Base-by-base conservation (phyloP, 2,888 invertebrate genomes). In the Malthinus seriepunctatus region DNA sequence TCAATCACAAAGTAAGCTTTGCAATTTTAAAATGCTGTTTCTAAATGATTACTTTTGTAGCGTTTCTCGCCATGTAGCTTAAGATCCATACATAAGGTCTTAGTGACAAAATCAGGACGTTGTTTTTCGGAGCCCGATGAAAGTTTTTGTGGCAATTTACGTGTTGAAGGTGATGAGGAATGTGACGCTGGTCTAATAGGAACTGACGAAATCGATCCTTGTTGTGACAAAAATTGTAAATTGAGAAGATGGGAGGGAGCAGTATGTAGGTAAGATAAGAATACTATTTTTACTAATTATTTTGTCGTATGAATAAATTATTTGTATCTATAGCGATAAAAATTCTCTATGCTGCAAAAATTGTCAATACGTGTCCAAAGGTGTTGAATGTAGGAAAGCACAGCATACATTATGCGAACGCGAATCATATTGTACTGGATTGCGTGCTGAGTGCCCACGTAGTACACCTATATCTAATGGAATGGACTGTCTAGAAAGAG, bases 261-360 rank as follows among this genome's bases (percentile, higher is more conserved):
- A 11, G 89, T 90, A 61, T 97, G 97, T 84, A 92, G 91, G 91
- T 90, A 65, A 37, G 47, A 7, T 33, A 4, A 32, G 33, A 7
- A 11, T 3, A 8, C 7, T 33, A 7, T 2, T 33, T 33, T 3
- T 35, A 11, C 10, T 39, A 11, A 3, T 10, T 33, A 33, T 3
- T 15, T 35, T 4, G 32, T 11, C 8, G 2, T 48, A n/a, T n/a
- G n/a, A n/a, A 39, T 39, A 9, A 8, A 2, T 2, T 44, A 39
- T 11, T 10, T 72, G 79, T n/a, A n/a, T n/a, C n/a, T n/a, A 56
- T 75, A 96, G 97, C 76, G 97, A 97, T 76, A 93, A 95, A 79
- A 97, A 98, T 79, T 95, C 95, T 0, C 95, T 95, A 3, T 97
- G 97, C 75, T 97, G 97, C 75, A 89, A 91, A 77, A 89, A 90